These are phyloP conservation scores for Sylvilagus bachmani DNA, from an alignment of 2,113 vertebrate species.

Conservation along the genomic window DNA sequence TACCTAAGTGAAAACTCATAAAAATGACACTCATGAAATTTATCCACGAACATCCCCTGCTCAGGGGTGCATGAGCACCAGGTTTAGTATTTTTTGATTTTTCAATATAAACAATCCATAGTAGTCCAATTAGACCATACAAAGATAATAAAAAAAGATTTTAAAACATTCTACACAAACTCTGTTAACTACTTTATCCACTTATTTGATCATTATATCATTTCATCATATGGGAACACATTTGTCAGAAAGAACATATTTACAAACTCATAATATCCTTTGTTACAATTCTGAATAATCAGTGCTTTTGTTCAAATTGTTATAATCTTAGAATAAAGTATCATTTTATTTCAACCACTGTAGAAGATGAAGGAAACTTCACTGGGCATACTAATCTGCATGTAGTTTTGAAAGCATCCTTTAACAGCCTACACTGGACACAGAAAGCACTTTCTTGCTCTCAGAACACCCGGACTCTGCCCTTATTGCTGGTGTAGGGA, in stretches of 20 bases:
- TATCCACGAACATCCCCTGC: neutral
- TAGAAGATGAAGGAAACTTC: neutral
- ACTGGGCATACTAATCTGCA: neutral
- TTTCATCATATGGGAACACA: neutral
- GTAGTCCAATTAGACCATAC: neutral
- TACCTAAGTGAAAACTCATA: neutral
- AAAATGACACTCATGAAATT: neutral
- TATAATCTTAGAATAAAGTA: slow-evolving; percentile 29
- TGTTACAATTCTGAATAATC: slow-evolving; percentile 9
- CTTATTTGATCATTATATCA: neutral
- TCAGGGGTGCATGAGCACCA: neutral
- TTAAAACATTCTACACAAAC: neutral
- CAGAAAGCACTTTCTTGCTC: neutral
- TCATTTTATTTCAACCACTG: neutral
- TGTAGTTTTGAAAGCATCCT: slow-evolving; percentile 12
- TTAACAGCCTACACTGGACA: neutral
- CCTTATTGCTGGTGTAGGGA: neutral
- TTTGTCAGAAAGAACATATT: neutral
- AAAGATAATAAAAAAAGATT: neutral
- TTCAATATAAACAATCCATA: slow-evolving; percentile 35
- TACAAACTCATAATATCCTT: neutral
- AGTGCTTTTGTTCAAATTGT: neutral
- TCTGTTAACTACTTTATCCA: slow-evolving; percentile 4
- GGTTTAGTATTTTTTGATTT: slow-evolving; percentile 1
- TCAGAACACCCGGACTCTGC: neutral